Evolutionary conservation across 2,797 vertebrate species (phyloP).

Genomic region (Myotis planiceps): DNA sequence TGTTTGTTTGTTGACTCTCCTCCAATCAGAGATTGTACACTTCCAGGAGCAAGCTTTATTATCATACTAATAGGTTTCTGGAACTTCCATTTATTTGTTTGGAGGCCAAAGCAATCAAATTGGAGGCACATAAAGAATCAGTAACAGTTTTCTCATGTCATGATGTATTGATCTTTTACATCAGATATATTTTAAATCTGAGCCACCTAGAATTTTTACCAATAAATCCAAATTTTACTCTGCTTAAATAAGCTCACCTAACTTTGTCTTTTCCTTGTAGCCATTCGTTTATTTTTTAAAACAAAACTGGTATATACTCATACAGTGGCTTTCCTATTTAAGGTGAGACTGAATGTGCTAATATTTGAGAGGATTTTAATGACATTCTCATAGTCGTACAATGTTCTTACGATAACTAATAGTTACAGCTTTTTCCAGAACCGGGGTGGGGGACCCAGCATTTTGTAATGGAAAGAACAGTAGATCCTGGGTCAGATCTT

Average conservation of each 20-base stretch:
- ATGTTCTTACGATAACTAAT: not conserved
- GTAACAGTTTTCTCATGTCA: slow-evolving; percentile 64
- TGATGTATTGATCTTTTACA: slow-evolving; percentile 61
- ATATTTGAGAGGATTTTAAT: slow-evolving; percentile 18
- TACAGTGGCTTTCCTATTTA: not conserved
- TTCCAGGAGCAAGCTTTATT: slow-evolving; percentile 51
- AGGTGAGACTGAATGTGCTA: not conserved
- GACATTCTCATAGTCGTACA: not conserved
- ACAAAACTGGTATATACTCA: not conserved
- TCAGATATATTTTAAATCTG: slow-evolving; percentile 70
- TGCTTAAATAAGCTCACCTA: slow-evolving; percentile 14
- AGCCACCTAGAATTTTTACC: slow-evolving; percentile 61
- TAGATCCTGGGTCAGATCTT: not conserved
- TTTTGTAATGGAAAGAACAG: not conserved
- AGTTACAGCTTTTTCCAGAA: not conserved
- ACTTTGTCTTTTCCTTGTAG: slow-evolving; percentile 39
- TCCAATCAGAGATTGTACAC: slow-evolving; percentile 24
- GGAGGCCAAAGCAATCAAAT: slow-evolving; percentile 75
- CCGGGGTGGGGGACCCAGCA: not conserved
- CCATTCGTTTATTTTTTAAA: not conserved
- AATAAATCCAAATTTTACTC: slow-evolving; percentile 62
- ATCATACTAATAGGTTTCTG: slow-evolving; percentile 81
- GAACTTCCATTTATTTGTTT: slow-evolving; percentile 75
- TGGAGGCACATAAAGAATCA: slow-evolving; percentile 77
- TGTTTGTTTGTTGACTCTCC: slow-evolving; percentile 68